Evolutionary conservation across 2,797 vertebrate genomes (phyloP), one percentile per base, ranked within the genome.

Genomic region (Neosilurus hyrtlii): DNA sequence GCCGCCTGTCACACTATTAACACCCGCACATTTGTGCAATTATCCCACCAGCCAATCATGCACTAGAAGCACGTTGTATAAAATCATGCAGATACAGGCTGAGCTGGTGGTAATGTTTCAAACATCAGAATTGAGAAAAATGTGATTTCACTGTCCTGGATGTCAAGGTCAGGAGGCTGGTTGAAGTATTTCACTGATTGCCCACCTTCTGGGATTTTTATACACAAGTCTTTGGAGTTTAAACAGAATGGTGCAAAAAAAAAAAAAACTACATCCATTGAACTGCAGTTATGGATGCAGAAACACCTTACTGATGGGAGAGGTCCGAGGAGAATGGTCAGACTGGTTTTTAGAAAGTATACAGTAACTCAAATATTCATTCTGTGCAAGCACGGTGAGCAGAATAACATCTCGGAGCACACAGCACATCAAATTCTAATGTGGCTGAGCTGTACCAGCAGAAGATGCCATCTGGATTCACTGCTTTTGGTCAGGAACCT

Each of bases 41-140:
- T 77, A 77, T 77, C 74, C 35, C 61, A 49, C n/a, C 35, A 43
- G 35, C n/a, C 37, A 77, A 63, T 77, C 14, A 63, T 9, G 14
- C 15, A 2, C 11, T 43, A 26, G 57, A 14, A 49, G 14, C 2
- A 12, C 22, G 43, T n/a, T 62, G 57, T 37, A 62, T 77, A 62
- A 62, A 26, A 51, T 49, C 56, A 61, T 43, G 30, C 30, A 75
- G 56, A 37, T n/a, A 24, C 57, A 24, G 22, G 11, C 16, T 18
- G 37, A 63, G 75, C 57, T 75, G 22, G 26, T 22, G 37, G 20
- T 62, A 43, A 62, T 77, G 37, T 77, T 10, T 77, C 12, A 49
- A 63, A 4, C 22, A 62, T 77, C 59, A 43, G 12, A 77, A 62
- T 37, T 5, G 59, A 20, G 8, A 8, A 24, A 61, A 62, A 61